These are phyloP conservation scores for Furcifer pardalis DNA, from an alignment of 2,797 vertebrate species.

Conservation along the genomic window DNA sequence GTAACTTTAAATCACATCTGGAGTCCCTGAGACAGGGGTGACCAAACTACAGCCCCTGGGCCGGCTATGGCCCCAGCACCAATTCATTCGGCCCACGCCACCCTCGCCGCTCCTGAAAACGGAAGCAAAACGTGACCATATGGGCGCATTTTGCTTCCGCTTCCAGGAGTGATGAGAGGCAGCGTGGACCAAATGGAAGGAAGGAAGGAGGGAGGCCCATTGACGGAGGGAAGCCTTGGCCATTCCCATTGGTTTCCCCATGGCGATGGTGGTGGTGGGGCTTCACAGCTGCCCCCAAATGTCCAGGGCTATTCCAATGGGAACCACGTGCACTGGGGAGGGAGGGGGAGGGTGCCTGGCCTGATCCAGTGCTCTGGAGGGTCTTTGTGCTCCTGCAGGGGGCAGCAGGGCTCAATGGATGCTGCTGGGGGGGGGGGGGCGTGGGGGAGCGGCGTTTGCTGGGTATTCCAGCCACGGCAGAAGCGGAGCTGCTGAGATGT, in stretches of 20 bases:
- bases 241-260: neutral
- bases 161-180: too few species aligned
- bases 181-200: too few species aligned
- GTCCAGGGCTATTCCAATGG: neutral
- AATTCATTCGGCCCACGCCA: too few species aligned
- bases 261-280: neutral
- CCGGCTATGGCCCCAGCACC: too few species aligned
- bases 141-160: too few species aligned
- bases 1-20: slow-evolving; percentile 69
- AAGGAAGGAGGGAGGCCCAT: too few species aligned
- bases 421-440: neutral
- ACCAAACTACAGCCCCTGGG: too few species aligned
- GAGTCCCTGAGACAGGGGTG: slow-evolving; percentile 66
- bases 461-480: slow-evolving; percentile 42
- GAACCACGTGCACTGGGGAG: neutral
- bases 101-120: too few species aligned
- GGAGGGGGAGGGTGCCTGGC: neutral
- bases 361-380: neutral
- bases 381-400: slow-evolving; percentile 57
- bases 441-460: neutral
- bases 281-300: neutral
- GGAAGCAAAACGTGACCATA: too few species aligned
- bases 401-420: slow-evolving; percentile 64
- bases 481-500: slow-evolving; percentile 44
- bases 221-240: neutral